Conservation (phyloP, 2,113 vertebrate genomes). For the Rattus rattus region DNA sequence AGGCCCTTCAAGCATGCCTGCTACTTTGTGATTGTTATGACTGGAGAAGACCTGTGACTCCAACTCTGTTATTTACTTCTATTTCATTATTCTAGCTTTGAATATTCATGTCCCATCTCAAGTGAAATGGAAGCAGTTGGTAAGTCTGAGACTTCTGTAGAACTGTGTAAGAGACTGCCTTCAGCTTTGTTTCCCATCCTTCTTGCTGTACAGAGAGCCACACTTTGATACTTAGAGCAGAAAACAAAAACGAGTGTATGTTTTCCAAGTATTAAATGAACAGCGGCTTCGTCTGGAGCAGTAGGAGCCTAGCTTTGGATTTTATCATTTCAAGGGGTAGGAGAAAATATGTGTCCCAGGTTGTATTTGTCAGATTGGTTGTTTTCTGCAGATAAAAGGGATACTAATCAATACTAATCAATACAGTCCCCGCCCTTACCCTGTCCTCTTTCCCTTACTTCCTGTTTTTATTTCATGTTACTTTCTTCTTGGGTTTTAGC, state of each 20-base stretch:
- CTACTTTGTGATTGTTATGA: not conserved
- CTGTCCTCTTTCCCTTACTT: not conserved
- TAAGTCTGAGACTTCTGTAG: not conserved
- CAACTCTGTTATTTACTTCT: not conserved
- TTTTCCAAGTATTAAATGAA: not conserved
- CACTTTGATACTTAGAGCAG: not conserved
- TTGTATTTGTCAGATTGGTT: not conserved
- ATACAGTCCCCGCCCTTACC: no score
- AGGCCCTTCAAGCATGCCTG: not conserved
- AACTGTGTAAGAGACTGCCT: not conserved
- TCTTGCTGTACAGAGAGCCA: not conserved
- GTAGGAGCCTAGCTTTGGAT: not conserved
- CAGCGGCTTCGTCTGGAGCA: not conserved
- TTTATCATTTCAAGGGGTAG: not conserved
- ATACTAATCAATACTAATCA: not conserved
- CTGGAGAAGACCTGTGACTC: not conserved
- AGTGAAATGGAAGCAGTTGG: not conserved
- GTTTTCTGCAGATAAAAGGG: not conserved
- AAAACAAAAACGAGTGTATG: not conserved
- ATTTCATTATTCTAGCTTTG: not conserved
- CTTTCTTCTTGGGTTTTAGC: constrained; percentile 1
- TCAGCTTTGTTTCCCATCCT: not conserved
- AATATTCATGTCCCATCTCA: not conserved
- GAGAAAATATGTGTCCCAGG: not conserved
- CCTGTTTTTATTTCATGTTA: constrained; percentile 1